These are phyloP conservation scores for Poeciliopsis prolifica DNA, from an alignment of 2,113 vertebrate genomes.

Conservation along the genomic window DNA sequence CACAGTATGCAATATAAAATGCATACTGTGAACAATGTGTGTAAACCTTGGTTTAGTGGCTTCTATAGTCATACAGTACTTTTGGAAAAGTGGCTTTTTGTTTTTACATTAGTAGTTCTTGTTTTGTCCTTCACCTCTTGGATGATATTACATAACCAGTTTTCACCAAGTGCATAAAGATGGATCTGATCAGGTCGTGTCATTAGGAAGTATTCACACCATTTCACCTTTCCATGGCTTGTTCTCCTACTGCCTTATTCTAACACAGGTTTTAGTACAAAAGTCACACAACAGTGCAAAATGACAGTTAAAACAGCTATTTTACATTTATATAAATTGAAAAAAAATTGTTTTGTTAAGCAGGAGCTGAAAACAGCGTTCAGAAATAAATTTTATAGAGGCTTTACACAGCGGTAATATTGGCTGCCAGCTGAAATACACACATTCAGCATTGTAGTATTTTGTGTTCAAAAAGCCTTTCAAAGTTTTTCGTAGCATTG, in stretches of 20 bases:
- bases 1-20: not conserved
- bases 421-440: not conserved
- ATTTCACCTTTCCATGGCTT: not conserved
- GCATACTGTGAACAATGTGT: not conserved
- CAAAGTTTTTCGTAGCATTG: not conserved
- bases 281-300: not conserved
- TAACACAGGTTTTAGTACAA: not conserved
- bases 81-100: not conserved
- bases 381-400: no score
- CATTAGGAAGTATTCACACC: not conserved
- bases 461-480: constrained; percentile 1
- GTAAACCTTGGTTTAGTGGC: no score
- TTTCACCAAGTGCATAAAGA: constrained; percentile 16
- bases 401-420: constrained; percentile 1
- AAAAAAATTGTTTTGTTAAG: no score
- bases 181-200: constrained; percentile 15
- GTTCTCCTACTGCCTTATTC: not conserved
- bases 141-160: constrained; percentile 8
- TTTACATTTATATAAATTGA: not conserved
- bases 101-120: constrained; percentile 2
- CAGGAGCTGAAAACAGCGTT: no score
- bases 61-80: constrained; percentile 3
- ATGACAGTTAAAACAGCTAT: not conserved
- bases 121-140: constrained; percentile 20
- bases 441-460: not conserved